Base-by-base conservation (phyloP, 2,888 invertebrate species). In the Eupithecia exiguata region DNA sequence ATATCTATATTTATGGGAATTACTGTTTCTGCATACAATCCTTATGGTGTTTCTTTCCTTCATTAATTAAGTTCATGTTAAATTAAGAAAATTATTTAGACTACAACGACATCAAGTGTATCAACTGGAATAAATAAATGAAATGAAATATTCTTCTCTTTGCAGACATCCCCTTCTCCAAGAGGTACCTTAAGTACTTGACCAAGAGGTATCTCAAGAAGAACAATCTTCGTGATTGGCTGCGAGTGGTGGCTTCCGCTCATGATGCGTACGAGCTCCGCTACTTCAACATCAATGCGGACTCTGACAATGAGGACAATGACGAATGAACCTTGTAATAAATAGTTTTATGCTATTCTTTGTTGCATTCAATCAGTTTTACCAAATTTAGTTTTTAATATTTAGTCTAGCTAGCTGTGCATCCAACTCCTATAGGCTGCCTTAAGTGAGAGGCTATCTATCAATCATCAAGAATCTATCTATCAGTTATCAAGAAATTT, bases 121-220 rank as follows among this genome's bases (percentile, higher is more conserved):
- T n/a, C n/a, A n/a, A n/a, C n/a, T n/a, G n/a, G n/a, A n/a, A n/a
- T n/a, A n/a, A n/a, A n/a, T n/a, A n/a, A n/a, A n/a, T n/a, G n/a
- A n/a, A n/a, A n/a, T n/a, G n/a, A n/a, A n/a, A 12, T 14, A 36
- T 66, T 62, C 67, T 10, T 69, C 69, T 69, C n/a, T 66, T 91
- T 91, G 4, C 89, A 95, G 95, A 94, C 91, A 95, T 97, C 88
- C 96, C 96, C 80, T 97, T 97, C 93, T 96, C 97, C 74, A 97
- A 97, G 94, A 96, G 99, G 94, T 99, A 99, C 91, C 96, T 99
- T 81, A 99, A 99, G 95, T 99, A 99, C 95, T 96, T 99, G 93
- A 99, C 99, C 3, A 99, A 99, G 95, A 99, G 99, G 92, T 99
- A 99, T 95, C 96, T 99, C 94, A 99, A 99, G 96, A 99, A 99